Base-by-base conservation (phyloP, 92 coral and sea anemone species). In the Scolanthus callimorphus region DNA sequence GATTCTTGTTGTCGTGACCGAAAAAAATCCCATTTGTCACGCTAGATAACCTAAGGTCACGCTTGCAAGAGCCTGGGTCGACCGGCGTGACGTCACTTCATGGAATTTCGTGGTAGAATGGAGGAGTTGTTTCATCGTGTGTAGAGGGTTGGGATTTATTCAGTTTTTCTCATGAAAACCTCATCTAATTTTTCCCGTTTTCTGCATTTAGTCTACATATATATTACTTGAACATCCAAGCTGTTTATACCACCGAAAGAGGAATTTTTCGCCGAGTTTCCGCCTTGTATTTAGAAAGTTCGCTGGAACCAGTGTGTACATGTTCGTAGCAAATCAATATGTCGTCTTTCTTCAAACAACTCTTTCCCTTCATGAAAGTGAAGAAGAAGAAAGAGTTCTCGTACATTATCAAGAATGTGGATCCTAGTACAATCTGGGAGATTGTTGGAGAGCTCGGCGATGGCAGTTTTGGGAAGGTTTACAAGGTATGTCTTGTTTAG, bases 341-440 rank as follows among this genome's bases (percentile, higher is more conserved):
- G 89, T 74, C 87, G 39, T 80, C 97, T 46, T 88, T 87, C 82
- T 84, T 89, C 76, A 91, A 91, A 65, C 95, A 91, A 73, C 78
- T 91, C 31, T 91, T 91, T 59, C 97, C 97, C 41, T 88, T 91
- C 51, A 88, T 85, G 90, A 91, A 91, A 82, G 95, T 89, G 39
- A 91, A 91, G 86, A 91, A 91, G 87, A 91, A 91, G 82, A 91
- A 91, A 69, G 97, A 91, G 29, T 91, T 88, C 54, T 89, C 97
- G 0, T 88, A 91, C 41, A 91, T 91, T 39, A 88, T 82, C 61
- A 85, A 81, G 34, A 88, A 85, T 63, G 84, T 91, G 13, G 97
- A 91, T 60, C 97, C 97, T 44, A 62, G 68, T 43, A 55, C 67
- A 55, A 30, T 83, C 20, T 91, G 97, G 97, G 95, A 82, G 27